Evolutionary conservation across 2,888 invertebrate genomes (phyloP).

Genomic region (Drosophila anomalata): DNA sequence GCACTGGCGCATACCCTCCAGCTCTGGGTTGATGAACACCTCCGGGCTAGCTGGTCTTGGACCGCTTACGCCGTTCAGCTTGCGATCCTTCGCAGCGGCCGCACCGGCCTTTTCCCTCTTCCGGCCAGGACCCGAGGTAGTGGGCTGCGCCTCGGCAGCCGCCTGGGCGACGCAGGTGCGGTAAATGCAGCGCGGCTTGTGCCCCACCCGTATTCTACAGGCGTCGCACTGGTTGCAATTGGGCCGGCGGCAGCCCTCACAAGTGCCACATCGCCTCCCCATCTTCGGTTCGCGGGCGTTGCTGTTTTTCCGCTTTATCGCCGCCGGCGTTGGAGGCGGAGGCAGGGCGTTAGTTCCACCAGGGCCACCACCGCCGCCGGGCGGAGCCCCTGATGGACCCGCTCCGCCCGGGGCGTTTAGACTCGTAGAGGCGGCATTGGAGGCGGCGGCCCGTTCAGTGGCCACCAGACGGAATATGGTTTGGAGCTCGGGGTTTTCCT

Average conservation of each 20-base stretch:
- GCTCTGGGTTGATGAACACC: conserved; percentile 84
- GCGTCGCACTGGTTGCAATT: conserved; percentile 83
- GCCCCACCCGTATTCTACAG: conserved; percentile 80
- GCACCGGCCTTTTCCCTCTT: conserved; percentile 73
- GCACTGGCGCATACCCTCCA: conserved; percentile 91
- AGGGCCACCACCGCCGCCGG: background rate
- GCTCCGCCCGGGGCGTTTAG: conserved; percentile 10
- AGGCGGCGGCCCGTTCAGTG: conserved; percentile 66
- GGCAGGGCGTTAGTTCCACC: background rate
- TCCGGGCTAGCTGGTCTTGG: conserved; percentile 80
- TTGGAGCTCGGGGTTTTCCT: conserved; percentile 91
- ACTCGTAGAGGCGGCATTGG: conserved; percentile 39
- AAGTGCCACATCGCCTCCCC: conserved; percentile 88
- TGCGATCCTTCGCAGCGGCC: conserved; percentile 27
- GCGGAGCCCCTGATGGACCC: background rate
- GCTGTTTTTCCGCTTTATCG: conserved; percentile 48
- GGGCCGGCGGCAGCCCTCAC: conserved; percentile 87
- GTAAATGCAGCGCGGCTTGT: conserved; percentile 85
- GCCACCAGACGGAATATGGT: conserved; percentile 84
- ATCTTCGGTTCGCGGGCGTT: conserved; percentile 76
- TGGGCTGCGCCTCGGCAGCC: conserved; percentile 10
- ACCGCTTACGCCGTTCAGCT: conserved; percentile 14
- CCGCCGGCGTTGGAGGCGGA: conserved; percentile 6
- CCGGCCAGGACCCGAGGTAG: conserved; percentile 36
- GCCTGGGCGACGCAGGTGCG: conserved; percentile 83